Evolutionary conservation across 2,113 vertebrate genomes (phyloP).

Genomic region (Herpetotheres cachinnans): DNA sequence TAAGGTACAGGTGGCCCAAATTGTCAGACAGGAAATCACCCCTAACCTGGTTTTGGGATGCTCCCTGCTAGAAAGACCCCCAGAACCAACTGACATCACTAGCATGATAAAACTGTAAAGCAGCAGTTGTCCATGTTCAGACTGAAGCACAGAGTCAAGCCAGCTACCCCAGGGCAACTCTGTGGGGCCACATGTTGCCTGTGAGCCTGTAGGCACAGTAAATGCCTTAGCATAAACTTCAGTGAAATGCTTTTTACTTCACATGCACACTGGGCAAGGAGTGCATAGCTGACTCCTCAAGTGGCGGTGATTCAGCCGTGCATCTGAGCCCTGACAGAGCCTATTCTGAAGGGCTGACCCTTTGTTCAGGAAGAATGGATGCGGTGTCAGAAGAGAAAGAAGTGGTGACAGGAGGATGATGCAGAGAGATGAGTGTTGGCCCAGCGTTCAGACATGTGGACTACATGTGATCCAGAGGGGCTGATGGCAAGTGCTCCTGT

Average conservation of each 20-base stretch:
- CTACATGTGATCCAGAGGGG: background rate
- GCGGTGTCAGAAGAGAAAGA: background rate
- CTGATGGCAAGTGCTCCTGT: background rate
- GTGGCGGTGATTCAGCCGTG: background rate
- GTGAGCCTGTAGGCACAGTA: background rate
- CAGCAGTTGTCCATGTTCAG: background rate
- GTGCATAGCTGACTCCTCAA: background rate
- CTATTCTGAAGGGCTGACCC: background rate
- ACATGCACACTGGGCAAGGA: rapidly evolving
- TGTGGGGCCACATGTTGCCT: background rate
- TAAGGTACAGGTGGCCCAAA: background rate
- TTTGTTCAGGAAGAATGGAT: background rate
- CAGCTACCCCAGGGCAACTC: background rate
- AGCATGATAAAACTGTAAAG: background rate
- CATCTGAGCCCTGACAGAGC: background rate
- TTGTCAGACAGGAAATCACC: background rate
- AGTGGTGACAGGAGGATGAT: rapidly evolving
- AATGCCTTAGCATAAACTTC: background rate
- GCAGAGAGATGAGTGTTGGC: background rate
- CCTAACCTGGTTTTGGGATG: background rate
- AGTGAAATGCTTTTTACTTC: background rate
- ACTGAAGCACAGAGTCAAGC: background rate
- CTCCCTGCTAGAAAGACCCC: background rate
- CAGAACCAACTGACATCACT: background rate
- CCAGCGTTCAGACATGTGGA: background rate